Conservation (phyloP, 2,113 vertebrate species). For the Serinus canaria region DNA sequence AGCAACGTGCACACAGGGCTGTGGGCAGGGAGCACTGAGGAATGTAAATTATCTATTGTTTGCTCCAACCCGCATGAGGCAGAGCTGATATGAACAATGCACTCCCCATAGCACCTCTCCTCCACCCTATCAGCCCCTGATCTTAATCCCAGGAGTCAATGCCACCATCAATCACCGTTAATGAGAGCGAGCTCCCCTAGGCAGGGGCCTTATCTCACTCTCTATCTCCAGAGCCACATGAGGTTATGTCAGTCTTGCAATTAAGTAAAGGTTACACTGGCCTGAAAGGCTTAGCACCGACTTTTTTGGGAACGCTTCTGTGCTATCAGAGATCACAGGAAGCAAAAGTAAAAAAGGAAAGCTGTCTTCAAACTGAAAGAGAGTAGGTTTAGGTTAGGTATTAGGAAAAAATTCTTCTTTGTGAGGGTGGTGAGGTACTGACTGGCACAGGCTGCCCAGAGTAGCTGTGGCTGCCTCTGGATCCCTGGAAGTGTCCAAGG, state of each 20-base stretch:
- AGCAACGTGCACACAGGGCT: background rate
- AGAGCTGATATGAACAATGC: conserved; percentile 37
- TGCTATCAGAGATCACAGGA: background rate
- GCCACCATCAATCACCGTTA: conserved; percentile 4
- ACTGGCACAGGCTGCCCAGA: background rate
- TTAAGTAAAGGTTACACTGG: conserved; percentile 31
- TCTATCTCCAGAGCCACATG: background rate
- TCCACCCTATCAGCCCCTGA: background rate
- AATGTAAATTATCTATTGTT: conserved; percentile 41
- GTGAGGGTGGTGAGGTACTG: background rate
- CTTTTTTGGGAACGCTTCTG: background rate
- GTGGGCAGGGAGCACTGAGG: background rate
- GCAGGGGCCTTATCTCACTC: conserved; percentile 8
- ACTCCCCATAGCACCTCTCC: background rate
- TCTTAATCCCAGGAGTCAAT: conserved; percentile 34
- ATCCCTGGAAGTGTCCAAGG: background rate
- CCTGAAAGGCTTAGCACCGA: background rate
- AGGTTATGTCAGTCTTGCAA: background rate
- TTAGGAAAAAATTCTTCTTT: background rate
- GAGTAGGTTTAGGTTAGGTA: background rate
- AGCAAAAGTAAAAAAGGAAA: background rate
- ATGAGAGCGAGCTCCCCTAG: conserved; percentile 22
- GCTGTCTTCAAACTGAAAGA: background rate
- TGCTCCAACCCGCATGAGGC: background rate
- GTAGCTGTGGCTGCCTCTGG: background rate